phyloP scores from a whole-genome alignment of 1,140 invertebrate species.

The Littorina saxatilis region DNA sequence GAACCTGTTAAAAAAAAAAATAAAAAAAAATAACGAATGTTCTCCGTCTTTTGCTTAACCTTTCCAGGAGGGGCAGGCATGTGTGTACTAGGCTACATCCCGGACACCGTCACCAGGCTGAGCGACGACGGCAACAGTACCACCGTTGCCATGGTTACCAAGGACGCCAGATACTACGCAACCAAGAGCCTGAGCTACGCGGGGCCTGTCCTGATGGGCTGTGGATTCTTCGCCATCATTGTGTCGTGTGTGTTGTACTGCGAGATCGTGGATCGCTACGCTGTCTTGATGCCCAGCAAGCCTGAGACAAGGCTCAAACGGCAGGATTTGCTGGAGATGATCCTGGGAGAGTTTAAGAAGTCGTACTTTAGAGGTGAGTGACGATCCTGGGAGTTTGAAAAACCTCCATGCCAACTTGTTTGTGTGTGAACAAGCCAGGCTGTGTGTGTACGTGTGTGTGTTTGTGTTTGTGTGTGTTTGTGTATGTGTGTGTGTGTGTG shows the following conservation, averaged over 20 bases:
- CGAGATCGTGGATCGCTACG: constrained; percentile 69
- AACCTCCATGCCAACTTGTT: not conserved
- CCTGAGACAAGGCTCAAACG: constrained; percentile 45
- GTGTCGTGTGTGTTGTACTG: constrained; percentile 67
- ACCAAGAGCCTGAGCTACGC: constrained; percentile 59
- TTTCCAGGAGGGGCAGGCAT: constrained; percentile 38
- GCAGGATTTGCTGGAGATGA: constrained; percentile 61
- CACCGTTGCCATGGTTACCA: not conserved
- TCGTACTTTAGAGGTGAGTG: constrained; percentile 59
- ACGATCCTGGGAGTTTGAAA: not conserved
- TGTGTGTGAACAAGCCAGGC: too few species aligned
- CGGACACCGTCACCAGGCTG: constrained; percentile 30
- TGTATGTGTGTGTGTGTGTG: too few species aligned
- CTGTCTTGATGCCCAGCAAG: constrained; percentile 59
- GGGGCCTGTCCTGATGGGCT: constrained; percentile 66
- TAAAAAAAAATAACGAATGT: too few species aligned
- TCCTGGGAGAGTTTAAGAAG: constrained; percentile 66
- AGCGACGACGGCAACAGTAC: constrained; percentile 18
- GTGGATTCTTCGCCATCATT: constrained; percentile 67
- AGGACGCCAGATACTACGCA: constrained; percentile 17
- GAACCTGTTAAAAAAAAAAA: too few species aligned
- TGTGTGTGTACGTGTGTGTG: too few species aligned
- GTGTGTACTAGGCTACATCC: constrained; percentile 44
- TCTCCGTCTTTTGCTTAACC: too few species aligned
- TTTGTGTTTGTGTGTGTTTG: too few species aligned